Conservation (phyloP, 2,888 invertebrate genomes). For the Ophion obscuratus region DNA sequence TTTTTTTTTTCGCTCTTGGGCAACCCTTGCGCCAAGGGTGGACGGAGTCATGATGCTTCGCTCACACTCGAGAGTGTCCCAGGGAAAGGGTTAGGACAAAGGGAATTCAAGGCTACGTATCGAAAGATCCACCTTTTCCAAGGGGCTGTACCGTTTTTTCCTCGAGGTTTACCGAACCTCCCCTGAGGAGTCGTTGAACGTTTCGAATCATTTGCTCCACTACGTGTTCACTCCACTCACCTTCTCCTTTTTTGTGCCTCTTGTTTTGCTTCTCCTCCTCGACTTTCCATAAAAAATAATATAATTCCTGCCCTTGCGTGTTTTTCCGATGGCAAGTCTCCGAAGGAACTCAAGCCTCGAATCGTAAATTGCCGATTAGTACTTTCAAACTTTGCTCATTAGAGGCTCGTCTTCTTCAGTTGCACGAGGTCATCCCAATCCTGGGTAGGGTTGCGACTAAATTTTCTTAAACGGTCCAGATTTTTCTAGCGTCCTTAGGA, state of each 20-base stretch:
- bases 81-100: slow-evolving; percentile 43
- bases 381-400: slow-evolving; percentile 68
- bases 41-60: slow-evolving; percentile 32
- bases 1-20: slow-evolving; percentile 60
- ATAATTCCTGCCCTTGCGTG: slow-evolving; percentile 77
- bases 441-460: too few relatives aligned
- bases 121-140: slow-evolving; percentile 41
- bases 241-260: slow-evolving; percentile 1
- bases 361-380: slow-evolving; percentile 78
- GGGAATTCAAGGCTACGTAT: slow-evolving; percentile 19
- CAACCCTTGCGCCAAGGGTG: slow-evolving; percentile 76
- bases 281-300: slow-evolving; percentile 79
- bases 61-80: slow-evolving; percentile 10
- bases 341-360: slow-evolving; percentile 29
- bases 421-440: background rate
- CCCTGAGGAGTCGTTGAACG: slow-evolving; percentile 76
- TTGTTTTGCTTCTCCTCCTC: slow-evolving; percentile 18
- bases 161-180: slow-evolving; percentile 33
- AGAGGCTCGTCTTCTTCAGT: slow-evolving; percentile 51
- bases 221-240: slow-evolving; percentile 59
- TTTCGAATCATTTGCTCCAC: slow-evolving; percentile 75
- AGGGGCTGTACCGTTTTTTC: slow-evolving; percentile 39
- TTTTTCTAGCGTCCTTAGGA: too few relatives aligned
- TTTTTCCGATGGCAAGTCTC: slow-evolving; percentile 63
- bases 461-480: too few relatives aligned